A percentile compares a stretch with the other conserved stretches of the same genome.
phyloP scores from a whole-genome alignment of 1,140 invertebrate species.

The Teleopsis dalmanni region DNA sequence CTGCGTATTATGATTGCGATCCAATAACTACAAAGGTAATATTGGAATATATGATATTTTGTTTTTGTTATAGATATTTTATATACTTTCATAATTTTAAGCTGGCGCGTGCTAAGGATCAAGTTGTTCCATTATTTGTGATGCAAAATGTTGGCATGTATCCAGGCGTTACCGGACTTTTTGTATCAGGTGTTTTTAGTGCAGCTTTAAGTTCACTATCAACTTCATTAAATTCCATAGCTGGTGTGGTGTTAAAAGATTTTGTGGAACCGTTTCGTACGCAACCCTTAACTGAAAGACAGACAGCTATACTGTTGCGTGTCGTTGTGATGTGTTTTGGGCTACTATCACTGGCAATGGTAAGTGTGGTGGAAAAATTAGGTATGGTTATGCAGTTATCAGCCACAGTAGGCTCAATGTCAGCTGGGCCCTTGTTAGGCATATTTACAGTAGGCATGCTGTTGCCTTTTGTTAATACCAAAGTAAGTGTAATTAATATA shows the following conservation, averaged over 20 bases:
- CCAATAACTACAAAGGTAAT: conserved; percentile 54
- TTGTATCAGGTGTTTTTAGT: conserved; percentile 65
- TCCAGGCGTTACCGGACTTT: conserved; percentile 67
- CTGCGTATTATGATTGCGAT: conserved; percentile 65
- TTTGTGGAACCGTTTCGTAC: conserved; percentile 62
- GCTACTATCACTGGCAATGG: conserved; percentile 54
- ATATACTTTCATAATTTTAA: conserved; percentile 5
- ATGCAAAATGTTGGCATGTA: conserved; percentile 55
- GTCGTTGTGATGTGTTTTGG: conserved; percentile 56
- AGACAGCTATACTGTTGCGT: conserved; percentile 57
- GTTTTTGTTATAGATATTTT: background rate
- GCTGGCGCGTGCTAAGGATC: conserved; percentile 53
- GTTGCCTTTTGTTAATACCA: conserved; percentile 68
- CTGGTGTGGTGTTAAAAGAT: conserved; percentile 70
- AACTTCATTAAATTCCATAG: conserved; percentile 69
- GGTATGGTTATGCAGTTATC: conserved; percentile 69
- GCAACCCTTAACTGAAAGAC: conserved; percentile 53
- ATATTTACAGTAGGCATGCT: conserved; percentile 78
- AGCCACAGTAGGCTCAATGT: conserved; percentile 67
- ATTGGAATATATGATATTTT: background rate
- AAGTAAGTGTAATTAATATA: conserved; percentile 32
- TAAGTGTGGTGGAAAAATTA: conserved; percentile 62
- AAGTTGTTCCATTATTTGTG: conserved; percentile 61
- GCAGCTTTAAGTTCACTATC: conserved; percentile 70
- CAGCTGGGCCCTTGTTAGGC: conserved; percentile 74